Evolutionary conservation across 2,888 invertebrate species (phyloP).

Genomic region (Agriopis marginaria): DNA sequence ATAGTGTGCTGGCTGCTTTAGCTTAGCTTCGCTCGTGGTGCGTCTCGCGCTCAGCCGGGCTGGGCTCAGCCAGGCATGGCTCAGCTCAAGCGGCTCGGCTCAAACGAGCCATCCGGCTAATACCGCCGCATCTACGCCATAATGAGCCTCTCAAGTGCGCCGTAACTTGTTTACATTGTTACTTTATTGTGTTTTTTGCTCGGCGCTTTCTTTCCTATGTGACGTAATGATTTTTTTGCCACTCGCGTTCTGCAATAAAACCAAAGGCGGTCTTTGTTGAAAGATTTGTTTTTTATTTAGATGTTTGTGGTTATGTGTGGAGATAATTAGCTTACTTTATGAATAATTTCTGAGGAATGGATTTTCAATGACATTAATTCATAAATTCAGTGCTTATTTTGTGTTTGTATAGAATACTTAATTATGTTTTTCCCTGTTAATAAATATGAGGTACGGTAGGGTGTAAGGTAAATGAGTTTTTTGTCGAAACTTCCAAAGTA

Average conservation of each 20-base stretch:
- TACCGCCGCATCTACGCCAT: slow-evolving; percentile 79
- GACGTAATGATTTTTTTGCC: slow-evolving; percentile 74
- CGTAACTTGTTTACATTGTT: slow-evolving; percentile 86
- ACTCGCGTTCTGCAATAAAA: slow-evolving; percentile 31
- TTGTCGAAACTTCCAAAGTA: too few species aligned
- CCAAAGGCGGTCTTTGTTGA: slow-evolving; percentile 53
- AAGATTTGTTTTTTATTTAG: slow-evolving; percentile 59
- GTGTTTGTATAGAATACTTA: too few species aligned
- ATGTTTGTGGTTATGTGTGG: slow-evolving; percentile 29
- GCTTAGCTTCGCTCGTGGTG: slow-evolving; percentile 3
- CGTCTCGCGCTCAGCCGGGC: slow-evolving; percentile 44
- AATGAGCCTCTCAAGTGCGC: slow-evolving; percentile 86
- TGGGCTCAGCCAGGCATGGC: slow-evolving; percentile 51
- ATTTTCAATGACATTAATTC: too few species aligned
- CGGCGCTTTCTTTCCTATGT: slow-evolving; percentile 78
- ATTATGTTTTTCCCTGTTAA: too few species aligned
- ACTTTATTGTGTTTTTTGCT: slow-evolving; percentile 86
- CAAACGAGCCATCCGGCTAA: slow-evolving; percentile 73
- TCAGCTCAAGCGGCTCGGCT: slow-evolving; percentile 53
- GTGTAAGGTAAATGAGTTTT: too few species aligned
- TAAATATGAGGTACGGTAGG: too few species aligned
- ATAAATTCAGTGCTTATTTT: too few species aligned
- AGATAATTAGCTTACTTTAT: slow-evolving; percentile 11
- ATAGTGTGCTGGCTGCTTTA: background rate
- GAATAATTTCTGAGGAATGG: too few species aligned